phyloP scores from a whole-genome alignment of 2,888 invertebrate species.

The Chrysolina oricalcia region DNA sequence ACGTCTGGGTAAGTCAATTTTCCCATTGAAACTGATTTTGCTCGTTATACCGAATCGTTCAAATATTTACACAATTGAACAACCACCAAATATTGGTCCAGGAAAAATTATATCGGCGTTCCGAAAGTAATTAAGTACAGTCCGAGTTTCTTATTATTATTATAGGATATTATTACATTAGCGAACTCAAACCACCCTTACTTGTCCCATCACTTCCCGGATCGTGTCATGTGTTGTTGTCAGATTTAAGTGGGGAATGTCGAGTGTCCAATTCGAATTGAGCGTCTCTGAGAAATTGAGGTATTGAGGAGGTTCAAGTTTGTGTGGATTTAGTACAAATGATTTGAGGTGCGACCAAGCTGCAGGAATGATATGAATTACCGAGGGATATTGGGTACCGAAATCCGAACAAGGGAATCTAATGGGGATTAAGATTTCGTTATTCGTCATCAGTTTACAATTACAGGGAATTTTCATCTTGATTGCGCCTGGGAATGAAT shows the following conservation, averaged over 20 bases:
- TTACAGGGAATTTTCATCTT: slow-evolving; percentile 40
- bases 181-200: no score
- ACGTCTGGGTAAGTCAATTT: no score
- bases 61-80: no score
- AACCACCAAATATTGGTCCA: no score
- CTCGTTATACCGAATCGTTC: no score
- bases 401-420: slow-evolving; percentile 38
- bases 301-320: background rate
- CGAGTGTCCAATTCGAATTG: slow-evolving; percentile 16
- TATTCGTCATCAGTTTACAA: no score
- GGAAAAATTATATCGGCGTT: no score
- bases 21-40: no score
- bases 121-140: no score
- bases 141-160: no score
- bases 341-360: slow-evolving; percentile 42
- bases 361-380: slow-evolving; percentile 40
- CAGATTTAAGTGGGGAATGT: slow-evolving; percentile 11
- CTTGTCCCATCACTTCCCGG: background rate
- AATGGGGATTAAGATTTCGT: slow-evolving; percentile 36
- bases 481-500: slow-evolving; percentile 32
- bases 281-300: background rate
- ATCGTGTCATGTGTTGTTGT: background rate
- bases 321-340: slow-evolving; percentile 36
- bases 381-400: background rate
- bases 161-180: no score